These are phyloP conservation scores for Drosophila atroscutellata DNA, from an alignment of 2,888 invertebrate genomes.

Conservation along the genomic window DNA sequence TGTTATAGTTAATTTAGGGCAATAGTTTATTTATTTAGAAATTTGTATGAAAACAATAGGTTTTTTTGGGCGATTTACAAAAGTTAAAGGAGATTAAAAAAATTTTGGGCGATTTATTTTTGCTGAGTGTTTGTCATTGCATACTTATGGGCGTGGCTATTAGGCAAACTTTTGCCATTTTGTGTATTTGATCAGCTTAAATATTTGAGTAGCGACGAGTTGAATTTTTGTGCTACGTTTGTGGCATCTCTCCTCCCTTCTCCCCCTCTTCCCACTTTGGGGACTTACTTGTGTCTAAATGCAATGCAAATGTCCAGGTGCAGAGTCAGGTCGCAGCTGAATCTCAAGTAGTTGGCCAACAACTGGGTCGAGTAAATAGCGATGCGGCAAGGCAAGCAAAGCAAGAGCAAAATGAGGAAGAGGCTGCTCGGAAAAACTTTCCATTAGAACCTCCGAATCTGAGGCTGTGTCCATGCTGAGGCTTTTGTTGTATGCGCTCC, in stretches of 20 bases:
- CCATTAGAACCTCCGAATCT: slow-evolving; percentile 21
- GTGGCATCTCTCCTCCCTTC: background rate
- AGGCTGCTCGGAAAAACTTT: slow-evolving; percentile 45
- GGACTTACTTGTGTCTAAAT: slow-evolving; percentile 69
- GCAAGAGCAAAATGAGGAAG: slow-evolving; percentile 18
- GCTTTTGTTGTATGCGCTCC: slow-evolving; percentile 66
- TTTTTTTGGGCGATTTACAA: background rate
- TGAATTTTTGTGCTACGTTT: slow-evolving; percentile 27
- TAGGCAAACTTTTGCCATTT: slow-evolving; percentile 55
- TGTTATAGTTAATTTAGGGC: background rate
- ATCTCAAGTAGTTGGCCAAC: slow-evolving; percentile 71
- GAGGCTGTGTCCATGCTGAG: slow-evolving; percentile 31
- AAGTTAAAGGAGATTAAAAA: no score
- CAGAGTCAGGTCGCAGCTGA: slow-evolving; percentile 49
- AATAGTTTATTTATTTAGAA: background rate
- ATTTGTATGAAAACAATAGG: no score
- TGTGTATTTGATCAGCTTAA: slow-evolving; percentile 60
- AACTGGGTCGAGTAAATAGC: slow-evolving; percentile 37
- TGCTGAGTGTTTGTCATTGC: slow-evolving; percentile 8
- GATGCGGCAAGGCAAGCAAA: slow-evolving; percentile 17
- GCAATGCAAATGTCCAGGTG: slow-evolving; percentile 69
- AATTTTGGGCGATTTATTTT: background rate
- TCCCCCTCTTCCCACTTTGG: slow-evolving; percentile 13
- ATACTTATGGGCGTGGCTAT: slow-evolving; percentile 61
- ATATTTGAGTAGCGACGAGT: slow-evolving; percentile 61